Evolutionary conservation across 30 jellyfish, hydroid and myxozoan species (phyloP), one percentile per base, ranked within the genome.

Genomic region (Nemopilema nomurai): DNA sequence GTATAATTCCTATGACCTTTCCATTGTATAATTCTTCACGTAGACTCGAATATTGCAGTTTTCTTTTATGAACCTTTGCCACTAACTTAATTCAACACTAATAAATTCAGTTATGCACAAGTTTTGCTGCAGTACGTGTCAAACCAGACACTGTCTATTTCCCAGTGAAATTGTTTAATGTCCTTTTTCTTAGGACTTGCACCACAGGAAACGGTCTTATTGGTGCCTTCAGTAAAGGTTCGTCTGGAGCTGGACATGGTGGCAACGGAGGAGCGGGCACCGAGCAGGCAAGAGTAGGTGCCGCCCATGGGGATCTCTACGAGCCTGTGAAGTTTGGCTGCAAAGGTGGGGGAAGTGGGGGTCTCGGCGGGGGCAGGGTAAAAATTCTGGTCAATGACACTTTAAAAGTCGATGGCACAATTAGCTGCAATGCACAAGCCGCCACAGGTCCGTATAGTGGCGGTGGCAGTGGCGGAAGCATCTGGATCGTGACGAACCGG

Each of bases 191-290:
- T 33, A 41, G 78, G 28, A 85, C 88, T 13, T 85, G 93, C 79
- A 26, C 93, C 13, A 21, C 41, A 24, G 93, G 93, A 1, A 64
- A 67, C 23, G 93, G 93, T 19, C 31, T 85, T 7, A 67, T 81
- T 9, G 93, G 93, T 31, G 51, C 76, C 9, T 20, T 53, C 19
- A 62, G 83, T 22, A 4, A 31, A 76, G 93, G 93, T 8, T 85
- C 93, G 0, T 85, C 93, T 19, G 93, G 93, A 1, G 93, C 93
- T 20, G 93, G 93, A 1, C 93, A 85, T 49, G 93, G 93, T 24
- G 93, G 93, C 78, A 85, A 76, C 70, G 93, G 93, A 74, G 93
- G 93, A 51, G 57, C 52, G 24, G 93, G 93, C 24, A 75, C 50
- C 33, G 77, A 74, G 7, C 93, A 85, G 49, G 66, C 76, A 13